Evolutionary conservation across 1,140 invertebrate genomes (phyloP).

Genomic region (Zaprionus lachaisei): DNA sequence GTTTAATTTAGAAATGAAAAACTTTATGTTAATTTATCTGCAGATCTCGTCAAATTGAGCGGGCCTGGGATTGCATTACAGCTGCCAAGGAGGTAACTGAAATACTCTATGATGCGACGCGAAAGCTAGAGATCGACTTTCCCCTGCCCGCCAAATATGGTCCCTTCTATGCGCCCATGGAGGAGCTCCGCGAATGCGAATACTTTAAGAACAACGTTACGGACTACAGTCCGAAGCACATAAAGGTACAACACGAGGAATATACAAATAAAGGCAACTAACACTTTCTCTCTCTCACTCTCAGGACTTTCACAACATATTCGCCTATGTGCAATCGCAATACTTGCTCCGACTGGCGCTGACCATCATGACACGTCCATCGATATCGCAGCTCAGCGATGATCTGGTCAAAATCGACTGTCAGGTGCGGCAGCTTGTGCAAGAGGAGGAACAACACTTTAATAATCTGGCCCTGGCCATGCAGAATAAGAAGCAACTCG

Average conservation of each 20-base stretch:
- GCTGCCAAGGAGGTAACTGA: constrained; percentile 81
- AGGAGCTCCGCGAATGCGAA: constrained; percentile 80
- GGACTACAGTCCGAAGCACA: constrained; percentile 82
- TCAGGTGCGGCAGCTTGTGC: constrained; percentile 72
- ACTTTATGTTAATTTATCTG: not conserved
- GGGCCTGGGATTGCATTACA: constrained; percentile 83
- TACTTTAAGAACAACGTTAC: constrained; percentile 83
- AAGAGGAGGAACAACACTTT: constrained; percentile 81
- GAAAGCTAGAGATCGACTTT: constrained; percentile 75
- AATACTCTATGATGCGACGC: constrained; percentile 79
- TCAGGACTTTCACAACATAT: constrained; percentile 84
- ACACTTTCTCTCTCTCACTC: not conserved
- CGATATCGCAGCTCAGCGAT: constrained; percentile 67
- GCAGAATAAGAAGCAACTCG: constrained; percentile 73
- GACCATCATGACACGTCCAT: constrained; percentile 73
- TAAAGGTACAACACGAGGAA: constrained; percentile 57
- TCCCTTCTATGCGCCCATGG: constrained; percentile 77
- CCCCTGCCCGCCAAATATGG: constrained; percentile 67
- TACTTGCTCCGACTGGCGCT: constrained; percentile 77
- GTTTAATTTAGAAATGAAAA: not conserved
- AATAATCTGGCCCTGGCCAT: constrained; percentile 69
- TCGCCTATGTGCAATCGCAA: constrained; percentile 83
- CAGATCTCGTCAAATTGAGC: constrained; percentile 81
- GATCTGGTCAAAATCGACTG: constrained; percentile 75
- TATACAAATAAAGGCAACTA: not conserved